Evolutionary conservation across 2,797 vertebrate species (phyloP), one percentile per base, ranked within the genome.

Genomic region (Malacoctenus gilli): DNA sequence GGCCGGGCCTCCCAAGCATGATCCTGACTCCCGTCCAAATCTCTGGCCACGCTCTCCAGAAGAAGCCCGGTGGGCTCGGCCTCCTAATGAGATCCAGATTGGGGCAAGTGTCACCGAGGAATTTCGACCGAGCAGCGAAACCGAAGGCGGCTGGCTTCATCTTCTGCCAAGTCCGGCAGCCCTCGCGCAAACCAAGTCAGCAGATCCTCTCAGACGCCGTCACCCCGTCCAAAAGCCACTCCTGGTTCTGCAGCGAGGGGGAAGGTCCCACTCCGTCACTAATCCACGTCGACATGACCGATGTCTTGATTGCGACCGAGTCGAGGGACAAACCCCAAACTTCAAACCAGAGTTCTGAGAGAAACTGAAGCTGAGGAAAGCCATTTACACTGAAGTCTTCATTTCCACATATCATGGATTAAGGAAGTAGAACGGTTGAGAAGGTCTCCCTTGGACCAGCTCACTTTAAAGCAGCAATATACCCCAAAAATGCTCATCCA

Each of bases 81-180:
- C 72, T 80, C 21, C 62, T 95, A 95, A 95, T 93, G 81, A 85
- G 84, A 94, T 93, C 92, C 95, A 96, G 94, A 90, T 89, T 78
- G 82, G 60, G 55, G 65, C 71, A 86, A 93, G 92, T 93, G 92
- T 91, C 89, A 90, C 82, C 84, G 83, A 84, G 89, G 91, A 94
- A 93, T 93, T n/a, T 92, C 55, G 49, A 53, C 41, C 3, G 43
- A 52, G 50, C 59, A 21, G 46, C 48, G 58, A 50, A 63, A 73
- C 44, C 15, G 25, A 3, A 66, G 2, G 54, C 65, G 46, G 39
- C 42, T 50, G 75, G 65, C 61, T 79, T 83, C 55, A 80, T 83
- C 60, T 50, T 42, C 55, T 76, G 80, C 80, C 77, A 81, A 82
- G 62, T 75, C 59, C 75, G 44, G 66, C 77, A 74, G 69, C 69